These are phyloP conservation scores for Stramonita haemastoma DNA, from an alignment of 2,888 invertebrate genomes.

Conservation along the genomic window DNA sequence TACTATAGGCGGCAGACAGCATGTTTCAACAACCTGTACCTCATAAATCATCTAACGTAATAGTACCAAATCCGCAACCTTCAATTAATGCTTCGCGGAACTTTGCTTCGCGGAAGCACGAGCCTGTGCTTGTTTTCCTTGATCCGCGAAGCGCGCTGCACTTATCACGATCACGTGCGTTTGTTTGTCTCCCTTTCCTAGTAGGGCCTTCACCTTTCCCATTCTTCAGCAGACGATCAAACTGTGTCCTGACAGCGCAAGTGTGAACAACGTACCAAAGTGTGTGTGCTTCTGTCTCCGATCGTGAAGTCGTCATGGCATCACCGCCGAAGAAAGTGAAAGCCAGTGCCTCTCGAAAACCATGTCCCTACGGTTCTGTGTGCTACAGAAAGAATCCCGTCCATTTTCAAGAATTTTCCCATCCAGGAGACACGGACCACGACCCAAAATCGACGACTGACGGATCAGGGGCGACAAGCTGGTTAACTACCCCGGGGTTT, in stretches of 20 bases:
- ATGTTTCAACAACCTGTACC: too few relatives aligned
- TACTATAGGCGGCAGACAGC: too few relatives aligned
- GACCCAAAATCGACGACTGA: slow-evolving; percentile 3
- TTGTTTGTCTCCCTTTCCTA: neutral
- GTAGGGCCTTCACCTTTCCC: neutral
- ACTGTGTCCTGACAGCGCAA: neutral
- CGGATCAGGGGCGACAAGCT: slow-evolving; percentile 33
- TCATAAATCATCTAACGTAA: too few relatives aligned
- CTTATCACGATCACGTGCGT: neutral
- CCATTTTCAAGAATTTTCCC: slow-evolving; percentile 66
- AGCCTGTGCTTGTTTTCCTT: neutral
- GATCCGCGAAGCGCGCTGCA: slow-evolving; percentile 4
- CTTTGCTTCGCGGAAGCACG: neutral
- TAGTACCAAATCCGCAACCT: neutral
- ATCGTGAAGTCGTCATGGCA: slow-evolving; percentile 43
- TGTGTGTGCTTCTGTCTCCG: too few relatives aligned
- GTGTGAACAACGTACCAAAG: neutral
- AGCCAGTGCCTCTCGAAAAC: slow-evolving; percentile 19
- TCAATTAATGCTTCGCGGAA: slow-evolving; percentile 7
- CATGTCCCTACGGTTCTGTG: slow-evolving; percentile 68
- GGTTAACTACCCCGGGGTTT: neutral
- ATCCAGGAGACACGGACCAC: slow-evolving; percentile 49
- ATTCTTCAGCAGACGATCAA: neutral
- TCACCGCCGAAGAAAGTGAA: slow-evolving; percentile 61
- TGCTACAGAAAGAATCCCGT: slow-evolving; percentile 71